Evolutionary conservation across 2,797 vertebrate genomes (phyloP).

Genomic region (Rhinogobio ventralis): DNA sequence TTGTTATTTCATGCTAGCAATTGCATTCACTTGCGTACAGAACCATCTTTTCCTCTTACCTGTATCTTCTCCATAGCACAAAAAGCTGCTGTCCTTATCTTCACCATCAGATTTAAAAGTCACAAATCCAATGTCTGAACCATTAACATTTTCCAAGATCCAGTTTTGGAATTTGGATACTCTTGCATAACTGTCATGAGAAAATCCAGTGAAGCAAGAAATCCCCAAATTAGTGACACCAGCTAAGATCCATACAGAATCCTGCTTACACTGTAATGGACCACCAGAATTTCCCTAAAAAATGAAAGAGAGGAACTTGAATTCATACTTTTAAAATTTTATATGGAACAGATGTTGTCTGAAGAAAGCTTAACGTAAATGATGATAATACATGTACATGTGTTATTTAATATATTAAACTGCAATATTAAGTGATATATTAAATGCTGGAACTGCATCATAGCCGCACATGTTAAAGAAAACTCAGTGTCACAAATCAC

Average conservation of each 20-base stretch:
- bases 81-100: not conserved
- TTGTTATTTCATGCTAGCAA: not conserved
- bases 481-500: not conserved
- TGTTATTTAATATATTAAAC: not conserved
- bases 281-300: conserved; percentile 68
- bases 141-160: conserved; percentile 57
- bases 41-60: not conserved
- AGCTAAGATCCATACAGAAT: conserved; percentile 68
- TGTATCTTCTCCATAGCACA: conserved; percentile 7
- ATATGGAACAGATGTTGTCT: not conserved
- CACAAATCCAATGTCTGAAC: conserved; percentile 6
- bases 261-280: conserved; percentile 66
- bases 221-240: conserved; percentile 70
- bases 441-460: not conserved
- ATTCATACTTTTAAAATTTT: not conserved
- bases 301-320: not conserved
- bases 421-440: not conserved
- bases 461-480: not conserved
- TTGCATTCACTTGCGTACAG: not conserved
- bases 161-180: conserved; percentile 70
- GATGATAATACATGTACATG: not conserved
- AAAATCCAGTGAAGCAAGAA: conserved; percentile 65
- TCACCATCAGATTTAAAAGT: conserved; percentile 15
- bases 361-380: not conserved
- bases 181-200: conserved; percentile 70